Conservation (phyloP, 2,797 vertebrate species). For the Graptemys geographica region DNA sequence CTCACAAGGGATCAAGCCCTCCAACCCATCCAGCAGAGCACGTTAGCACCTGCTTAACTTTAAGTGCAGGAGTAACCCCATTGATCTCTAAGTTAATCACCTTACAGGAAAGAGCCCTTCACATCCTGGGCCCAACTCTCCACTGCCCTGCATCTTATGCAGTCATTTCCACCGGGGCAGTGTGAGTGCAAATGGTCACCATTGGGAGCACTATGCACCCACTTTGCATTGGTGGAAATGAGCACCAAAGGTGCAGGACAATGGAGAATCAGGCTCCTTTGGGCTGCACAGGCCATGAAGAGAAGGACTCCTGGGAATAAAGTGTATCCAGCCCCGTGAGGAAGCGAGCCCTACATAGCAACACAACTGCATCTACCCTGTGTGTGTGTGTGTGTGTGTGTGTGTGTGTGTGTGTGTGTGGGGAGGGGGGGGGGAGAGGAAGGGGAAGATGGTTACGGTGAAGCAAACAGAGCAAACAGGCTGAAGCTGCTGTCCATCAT, state of each 20-base stretch:
- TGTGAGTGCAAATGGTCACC: background rate
- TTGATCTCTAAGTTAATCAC: background rate
- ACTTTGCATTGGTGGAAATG: background rate
- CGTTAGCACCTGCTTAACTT: background rate
- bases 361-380: background rate
- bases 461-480: background rate
- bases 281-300: background rate
- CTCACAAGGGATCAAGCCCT: background rate
- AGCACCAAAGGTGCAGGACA: background rate
- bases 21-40: background rate
- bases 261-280: background rate
- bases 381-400: too few species aligned
- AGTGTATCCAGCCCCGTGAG: too few species aligned
- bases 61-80: background rate
- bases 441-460: background rate
- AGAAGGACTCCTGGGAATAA: too few species aligned
- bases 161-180: background rate
- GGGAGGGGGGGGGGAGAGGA: too few species aligned
- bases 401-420: too few species aligned
- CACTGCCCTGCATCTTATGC: background rate
- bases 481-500: background rate
- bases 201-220: background rate
- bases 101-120: background rate
- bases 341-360: background rate
- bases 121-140: background rate